phyloP scores from a whole-genome alignment of 2,888 invertebrate genomes.

The Drosophila monieri region DNA sequence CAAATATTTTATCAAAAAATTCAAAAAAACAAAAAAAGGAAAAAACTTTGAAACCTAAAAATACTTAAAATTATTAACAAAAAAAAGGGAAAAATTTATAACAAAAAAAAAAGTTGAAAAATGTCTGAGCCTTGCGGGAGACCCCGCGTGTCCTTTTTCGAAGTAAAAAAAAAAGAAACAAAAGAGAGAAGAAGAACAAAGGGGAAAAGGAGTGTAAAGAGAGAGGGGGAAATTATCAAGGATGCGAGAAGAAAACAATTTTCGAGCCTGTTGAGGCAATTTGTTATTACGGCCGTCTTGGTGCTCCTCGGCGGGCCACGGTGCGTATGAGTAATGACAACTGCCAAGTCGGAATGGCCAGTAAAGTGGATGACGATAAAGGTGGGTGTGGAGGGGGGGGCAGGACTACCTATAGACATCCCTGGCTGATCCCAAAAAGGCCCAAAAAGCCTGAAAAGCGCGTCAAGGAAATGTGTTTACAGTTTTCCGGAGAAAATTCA shows the following conservation, averaged over 20 bases:
- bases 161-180: not conserved
- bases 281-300: slow-evolving; percentile 51
- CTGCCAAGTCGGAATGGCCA: slow-evolving; percentile 54
- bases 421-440: slow-evolving; percentile 27
- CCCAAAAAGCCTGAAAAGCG: slow-evolving; percentile 21
- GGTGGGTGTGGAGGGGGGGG: not conserved
- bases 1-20: not conserved
- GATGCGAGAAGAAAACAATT: slow-evolving; percentile 48
- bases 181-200: not conserved
- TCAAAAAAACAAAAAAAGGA: not conserved
- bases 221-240: slow-evolving; percentile 22
- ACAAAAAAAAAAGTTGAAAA: slow-evolving; percentile 29
- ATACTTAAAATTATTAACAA: slow-evolving; percentile 5
- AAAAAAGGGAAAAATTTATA: not conserved
- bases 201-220: not conserved
- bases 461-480: slow-evolving; percentile 43
- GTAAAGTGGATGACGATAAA: slow-evolving; percentile 22
- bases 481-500: slow-evolving; percentile 23
- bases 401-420: slow-evolving; percentile 9
- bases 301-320: slow-evolving; percentile 44
- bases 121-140: slow-evolving; percentile 21
- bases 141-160: slow-evolving; percentile 1
- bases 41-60: not conserved
- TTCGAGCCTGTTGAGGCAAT: slow-evolving; percentile 60
- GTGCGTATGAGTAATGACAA: slow-evolving; percentile 71